Evolutionary conservation across 2,113 vertebrate genomes (phyloP).

Genomic region (Xenotilapia longispinis): DNA sequence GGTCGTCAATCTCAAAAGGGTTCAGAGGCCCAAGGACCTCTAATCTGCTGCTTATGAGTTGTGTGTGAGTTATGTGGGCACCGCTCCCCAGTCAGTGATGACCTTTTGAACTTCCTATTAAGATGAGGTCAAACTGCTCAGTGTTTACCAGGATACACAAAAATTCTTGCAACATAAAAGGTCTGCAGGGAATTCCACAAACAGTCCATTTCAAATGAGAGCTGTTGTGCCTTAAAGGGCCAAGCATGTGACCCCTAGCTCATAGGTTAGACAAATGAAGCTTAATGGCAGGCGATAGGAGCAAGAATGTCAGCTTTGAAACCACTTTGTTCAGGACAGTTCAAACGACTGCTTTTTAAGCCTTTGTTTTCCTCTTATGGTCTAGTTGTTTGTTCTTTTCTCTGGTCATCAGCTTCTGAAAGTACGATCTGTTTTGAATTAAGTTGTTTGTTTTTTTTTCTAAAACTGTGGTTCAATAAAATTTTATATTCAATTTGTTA

Average conservation of each 20-base stretch:
- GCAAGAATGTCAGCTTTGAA: conserved; percentile 8
- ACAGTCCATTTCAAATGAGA: conserved; percentile 32
- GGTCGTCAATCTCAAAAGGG: background rate
- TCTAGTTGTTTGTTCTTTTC: background rate
- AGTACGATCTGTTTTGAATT: background rate
- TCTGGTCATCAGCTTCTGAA: background rate
- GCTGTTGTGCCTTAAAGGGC: conserved; percentile 2
- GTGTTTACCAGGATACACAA: conserved; percentile 43
- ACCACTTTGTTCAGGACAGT: background rate
- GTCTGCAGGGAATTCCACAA: conserved; percentile 48
- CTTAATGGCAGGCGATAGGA: background rate
- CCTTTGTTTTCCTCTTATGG: background rate
- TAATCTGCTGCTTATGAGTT: conserved; percentile 50
- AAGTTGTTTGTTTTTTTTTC: background rate
- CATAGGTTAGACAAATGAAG: conserved; percentile 50
- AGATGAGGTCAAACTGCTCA: conserved; percentile 22
- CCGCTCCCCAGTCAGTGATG: background rate
- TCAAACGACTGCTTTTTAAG: background rate
- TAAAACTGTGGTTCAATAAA: background rate
- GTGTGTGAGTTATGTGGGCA: conserved; percentile 31
- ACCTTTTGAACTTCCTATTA: conserved; percentile 64
- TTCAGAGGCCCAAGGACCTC: background rate
- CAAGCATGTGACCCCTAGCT: conserved; percentile 19
- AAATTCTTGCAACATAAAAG: conserved; percentile 61
- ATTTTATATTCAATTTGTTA: background rate